Base-by-base conservation (phyloP, 2,113 vertebrate species). In the Anolis sagrei region DNA sequence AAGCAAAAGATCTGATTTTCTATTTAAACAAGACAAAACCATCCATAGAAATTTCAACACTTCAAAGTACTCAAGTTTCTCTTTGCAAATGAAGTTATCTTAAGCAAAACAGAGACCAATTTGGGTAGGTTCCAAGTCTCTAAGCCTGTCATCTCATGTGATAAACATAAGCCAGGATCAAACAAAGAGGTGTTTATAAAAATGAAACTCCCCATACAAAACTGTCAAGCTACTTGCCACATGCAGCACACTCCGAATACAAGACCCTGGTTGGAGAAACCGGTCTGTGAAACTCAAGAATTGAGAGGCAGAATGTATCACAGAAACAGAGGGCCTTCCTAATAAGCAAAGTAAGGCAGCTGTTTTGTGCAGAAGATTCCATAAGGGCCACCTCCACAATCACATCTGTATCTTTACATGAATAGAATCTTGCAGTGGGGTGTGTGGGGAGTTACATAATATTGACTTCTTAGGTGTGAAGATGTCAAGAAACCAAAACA, bases 51-150 rank as follows among this genome's bases (percentile, higher is more conserved):
- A 8, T 49, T 9, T 77, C 5, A 0, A 21, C 70, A 81, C 88
- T 19, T 5, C 27, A 27, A 19, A n/a, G 2, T 81, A 66, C 3
- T 51, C 44, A 16, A 0, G 68, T 79, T 81, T 88, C 83, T 83
- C 83, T 75, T 79, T 86, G 81, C 86, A 83, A 18, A 14, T 21
- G 58, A 75, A 87, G 62, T 86, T 49, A 49, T 86, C 66, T 69
- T 87, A 74, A 76, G 1, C 81, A 79, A 81, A 84, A 92, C 86
- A 74, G 0, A 10, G 39, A 83, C 84, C n/a, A 18, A 75, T 49
- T 64, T 7, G 14, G 36, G 21, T 18, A 73, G 11, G 4, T 1
- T 4, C 34, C 7, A 61, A 48, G 51, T 8, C 25, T 61, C 34
- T 18, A 79, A 79, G 36, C 7, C 7, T 34, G 32, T 79, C 39